Evolutionary conservation across 2,797 vertebrate species (phyloP), one percentile per base, ranked within the genome.

Genomic region (Catostomus latipinnis): DNA sequence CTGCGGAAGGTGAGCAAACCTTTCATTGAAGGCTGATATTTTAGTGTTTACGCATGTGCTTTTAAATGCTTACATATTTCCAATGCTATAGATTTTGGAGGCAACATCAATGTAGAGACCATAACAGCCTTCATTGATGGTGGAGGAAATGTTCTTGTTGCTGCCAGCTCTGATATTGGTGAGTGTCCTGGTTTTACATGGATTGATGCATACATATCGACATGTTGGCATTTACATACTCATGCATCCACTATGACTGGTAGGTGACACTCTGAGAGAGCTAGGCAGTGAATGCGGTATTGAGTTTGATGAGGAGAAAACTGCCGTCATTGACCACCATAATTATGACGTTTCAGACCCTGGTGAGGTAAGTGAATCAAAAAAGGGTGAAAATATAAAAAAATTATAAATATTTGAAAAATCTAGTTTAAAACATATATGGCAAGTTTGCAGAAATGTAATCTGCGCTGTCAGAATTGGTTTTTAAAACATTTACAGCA

Each of bases 241-340:
- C 12, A 63, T 22, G 77, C 81, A 61, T 52, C 68, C 72, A 81
- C 16, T 34, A 34, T 34, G 34, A 34, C 34, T 34, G 34, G 34
- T 79, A 99, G 98, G 98, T 0, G 98, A 99, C 86, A 97, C 98
- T 0, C 90, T 99, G 83, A 95, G 98, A 62, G 98, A 99, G 90
- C 91, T 99, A 88, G 98, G 97, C 58, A 99, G 97, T 0, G 98
- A 99, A 88, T 99, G 98, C n/a, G 98, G 98, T 5, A 96, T 99
- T 0, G 98, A 99, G 89, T 99, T 99, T 58, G 98, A 99, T 16
- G 98, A 99, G 85, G 98, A 99, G 72, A 96, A 95, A 88, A 99
- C 98, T 0, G 94, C 95, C 0, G 98, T 99, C 71, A 98, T 99
- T 10, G 98, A 99, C 89, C 98, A 99, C 85, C 98, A 98, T 91